phyloP scores from a whole-genome alignment of 2,888 invertebrate genomes.

The Luperina testacea region DNA sequence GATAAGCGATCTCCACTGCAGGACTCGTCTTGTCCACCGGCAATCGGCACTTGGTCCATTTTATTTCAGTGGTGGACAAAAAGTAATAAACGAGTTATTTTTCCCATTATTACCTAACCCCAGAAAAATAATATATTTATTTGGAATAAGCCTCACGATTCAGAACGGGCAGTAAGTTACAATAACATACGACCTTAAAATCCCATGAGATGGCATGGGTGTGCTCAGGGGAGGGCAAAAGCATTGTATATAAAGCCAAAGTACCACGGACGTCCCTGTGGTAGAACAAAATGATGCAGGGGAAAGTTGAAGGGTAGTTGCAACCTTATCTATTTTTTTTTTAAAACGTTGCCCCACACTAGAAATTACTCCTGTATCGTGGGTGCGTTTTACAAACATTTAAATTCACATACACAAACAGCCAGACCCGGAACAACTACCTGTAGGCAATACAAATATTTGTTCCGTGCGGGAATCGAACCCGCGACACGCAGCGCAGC shows the following conservation, averaged over 20 bases:
- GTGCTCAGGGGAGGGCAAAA: slow-evolving; percentile 16
- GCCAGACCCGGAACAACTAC: too few species aligned
- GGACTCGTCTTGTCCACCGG: too few species aligned
- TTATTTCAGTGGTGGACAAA: neutral
- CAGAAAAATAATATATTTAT: slow-evolving; percentile 27
- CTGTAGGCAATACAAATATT: too few species aligned
- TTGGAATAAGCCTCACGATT: slow-evolving; percentile 23
- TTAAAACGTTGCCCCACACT: too few species aligned
- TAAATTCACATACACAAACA: too few species aligned
- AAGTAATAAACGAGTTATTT: neutral
- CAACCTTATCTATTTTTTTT: neutral
- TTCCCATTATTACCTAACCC: slow-evolving; percentile 4
- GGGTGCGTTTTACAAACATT: too few species aligned
- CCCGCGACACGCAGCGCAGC: too few species aligned
- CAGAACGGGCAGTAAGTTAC: slow-evolving; percentile 43
- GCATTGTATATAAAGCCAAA: slow-evolving; percentile 29
- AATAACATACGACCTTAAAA: slow-evolving; percentile 23
- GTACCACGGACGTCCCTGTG: slow-evolving; percentile 6
- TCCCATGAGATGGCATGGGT: slow-evolving; percentile 15
- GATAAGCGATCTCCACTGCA: too few species aligned
- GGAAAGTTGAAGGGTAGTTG: slow-evolving; percentile 10
- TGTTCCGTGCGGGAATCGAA: too few species aligned
- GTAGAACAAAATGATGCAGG: neutral
- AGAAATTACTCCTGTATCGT: too few species aligned
- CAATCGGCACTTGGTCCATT: too few species aligned